These are phyloP conservation scores for Uromys caudimaculatus DNA, from an alignment of 2,797 vertebrate species.

Conservation along the genomic window DNA sequence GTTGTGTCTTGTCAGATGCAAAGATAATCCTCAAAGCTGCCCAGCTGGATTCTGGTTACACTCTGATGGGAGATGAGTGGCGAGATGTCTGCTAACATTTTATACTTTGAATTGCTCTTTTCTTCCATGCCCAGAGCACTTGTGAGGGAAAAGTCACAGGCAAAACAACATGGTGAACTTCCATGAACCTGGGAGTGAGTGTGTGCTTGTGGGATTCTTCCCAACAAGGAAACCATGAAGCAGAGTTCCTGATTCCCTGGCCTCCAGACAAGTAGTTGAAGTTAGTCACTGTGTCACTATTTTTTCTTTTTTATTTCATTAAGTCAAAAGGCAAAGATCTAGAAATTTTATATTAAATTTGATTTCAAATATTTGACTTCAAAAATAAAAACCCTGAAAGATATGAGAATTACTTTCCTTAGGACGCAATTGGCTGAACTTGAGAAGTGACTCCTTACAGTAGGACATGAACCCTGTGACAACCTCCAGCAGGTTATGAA, in stretches of 20 bases:
- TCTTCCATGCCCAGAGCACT: neutral
- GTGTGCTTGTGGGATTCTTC: neutral
- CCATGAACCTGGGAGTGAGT: neutral
- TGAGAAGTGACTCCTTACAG: neutral
- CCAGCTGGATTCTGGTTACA: neutral
- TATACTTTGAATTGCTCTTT: neutral
- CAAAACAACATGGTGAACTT: neutral
- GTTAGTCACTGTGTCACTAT: neutral
- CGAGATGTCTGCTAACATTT: neutral
- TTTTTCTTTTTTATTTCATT: neutral
- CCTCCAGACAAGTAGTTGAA: neutral
- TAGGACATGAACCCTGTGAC: neutral
- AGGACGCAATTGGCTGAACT: neutral
- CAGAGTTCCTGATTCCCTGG: neutral
- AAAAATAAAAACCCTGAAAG: neutral
- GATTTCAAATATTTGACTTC: neutral
- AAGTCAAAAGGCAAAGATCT: neutral
- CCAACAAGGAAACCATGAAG: neutral
- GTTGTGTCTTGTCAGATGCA: neutral
- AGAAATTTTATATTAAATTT: constrained; percentile 30
- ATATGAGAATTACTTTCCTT: neutral
- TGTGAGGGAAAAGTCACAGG: neutral
- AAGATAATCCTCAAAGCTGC: neutral
- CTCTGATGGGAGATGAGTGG: neutral
- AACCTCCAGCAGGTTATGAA: neutral